A percentile compares a stretch with the other conserved stretches of the same genome.
phyloP scores from a whole-genome alignment of 2,888 invertebrate species.

The Platycheirus rosarum region DNA sequence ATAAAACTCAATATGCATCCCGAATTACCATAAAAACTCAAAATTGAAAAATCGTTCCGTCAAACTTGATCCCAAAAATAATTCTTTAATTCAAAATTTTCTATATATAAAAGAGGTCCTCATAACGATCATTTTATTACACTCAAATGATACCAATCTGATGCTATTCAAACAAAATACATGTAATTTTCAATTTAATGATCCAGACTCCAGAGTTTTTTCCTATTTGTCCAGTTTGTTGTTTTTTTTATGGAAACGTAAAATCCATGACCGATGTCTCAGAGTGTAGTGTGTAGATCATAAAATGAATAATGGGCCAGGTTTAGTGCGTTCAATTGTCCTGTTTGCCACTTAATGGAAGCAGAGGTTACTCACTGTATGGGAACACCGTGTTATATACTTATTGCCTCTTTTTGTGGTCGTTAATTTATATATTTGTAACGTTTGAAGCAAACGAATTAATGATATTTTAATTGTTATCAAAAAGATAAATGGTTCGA shows the following conservation, averaged over 20 bases:
- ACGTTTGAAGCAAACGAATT: slow-evolving; percentile 9
- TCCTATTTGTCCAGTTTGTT: slow-evolving; percentile 32
- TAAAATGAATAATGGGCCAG: slow-evolving; percentile 66
- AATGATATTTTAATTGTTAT: slow-evolving; percentile 27
- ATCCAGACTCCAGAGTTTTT: slow-evolving; percentile 28
- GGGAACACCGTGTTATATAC: slow-evolving; percentile 53
- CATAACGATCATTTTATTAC: slow-evolving; percentile 27
- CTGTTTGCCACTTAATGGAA: slow-evolving; percentile 60
- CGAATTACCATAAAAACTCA: slow-evolving; percentile 46
- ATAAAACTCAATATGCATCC: slow-evolving; percentile 50
- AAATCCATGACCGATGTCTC: slow-evolving; percentile 57
- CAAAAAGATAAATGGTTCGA: neutral
- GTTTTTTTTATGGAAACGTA: slow-evolving; percentile 26
- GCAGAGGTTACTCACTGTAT: neutral
- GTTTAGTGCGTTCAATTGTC: slow-evolving; percentile 64
- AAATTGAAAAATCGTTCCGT: slow-evolving; percentile 50
- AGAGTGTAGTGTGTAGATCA: slow-evolving; percentile 56
- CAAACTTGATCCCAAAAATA: slow-evolving; percentile 47
- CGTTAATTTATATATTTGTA: slow-evolving; percentile 27
- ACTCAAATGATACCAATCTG: slow-evolving; percentile 25
- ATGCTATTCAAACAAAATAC: slow-evolving; percentile 5
- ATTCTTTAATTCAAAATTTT: slow-evolving; percentile 30
- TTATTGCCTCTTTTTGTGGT: slow-evolving; percentile 38
- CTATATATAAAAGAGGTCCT: neutral
- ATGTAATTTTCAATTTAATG: slow-evolving; percentile 59